Conservation (phyloP, 2,113 vertebrate species). For the Chloropsis hardwickii region DNA sequence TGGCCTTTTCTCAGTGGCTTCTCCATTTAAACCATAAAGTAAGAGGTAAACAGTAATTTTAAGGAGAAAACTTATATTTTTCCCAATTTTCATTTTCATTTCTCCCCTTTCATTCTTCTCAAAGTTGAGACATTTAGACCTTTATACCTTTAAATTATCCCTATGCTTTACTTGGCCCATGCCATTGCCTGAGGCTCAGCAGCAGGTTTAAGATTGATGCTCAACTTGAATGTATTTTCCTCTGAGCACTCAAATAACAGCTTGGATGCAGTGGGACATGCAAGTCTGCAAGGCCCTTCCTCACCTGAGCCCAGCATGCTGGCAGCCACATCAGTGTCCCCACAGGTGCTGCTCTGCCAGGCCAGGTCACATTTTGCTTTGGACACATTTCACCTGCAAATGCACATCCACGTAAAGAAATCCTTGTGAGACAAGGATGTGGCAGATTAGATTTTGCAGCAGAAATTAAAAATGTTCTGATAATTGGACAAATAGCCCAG, state of each 20-base stretch:
- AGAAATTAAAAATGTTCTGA: not conserved
- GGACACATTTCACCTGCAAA: not conserved
- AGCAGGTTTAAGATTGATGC: not conserved
- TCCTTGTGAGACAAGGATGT: not conserved
- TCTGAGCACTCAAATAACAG: not conserved
- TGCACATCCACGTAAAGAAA: not conserved
- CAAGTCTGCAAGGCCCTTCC: not conserved
- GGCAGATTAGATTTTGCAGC: not conserved
- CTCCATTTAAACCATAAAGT: not conserved
- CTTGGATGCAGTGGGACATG: not conserved
- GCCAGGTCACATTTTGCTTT: not conserved
- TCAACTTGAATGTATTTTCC: not conserved
- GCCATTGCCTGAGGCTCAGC: not conserved
- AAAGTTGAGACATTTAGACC: not conserved
- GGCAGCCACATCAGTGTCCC: not conserved
- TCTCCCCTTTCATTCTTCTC: not conserved
- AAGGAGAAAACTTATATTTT: not conserved
- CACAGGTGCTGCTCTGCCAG: not conserved
- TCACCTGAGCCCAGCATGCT: not conserved
- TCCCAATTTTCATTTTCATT: not conserved
- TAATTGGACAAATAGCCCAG: not conserved
- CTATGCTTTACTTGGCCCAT: not conserved
- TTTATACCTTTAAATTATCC: not conserved
- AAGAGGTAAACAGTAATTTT: not conserved
- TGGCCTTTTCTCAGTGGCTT: not conserved